Percentiles rank a stretch among this genome's conserved stretches.
Conservation (phyloP, 2,888 invertebrate genomes). For the Phengaris arion region DNA sequence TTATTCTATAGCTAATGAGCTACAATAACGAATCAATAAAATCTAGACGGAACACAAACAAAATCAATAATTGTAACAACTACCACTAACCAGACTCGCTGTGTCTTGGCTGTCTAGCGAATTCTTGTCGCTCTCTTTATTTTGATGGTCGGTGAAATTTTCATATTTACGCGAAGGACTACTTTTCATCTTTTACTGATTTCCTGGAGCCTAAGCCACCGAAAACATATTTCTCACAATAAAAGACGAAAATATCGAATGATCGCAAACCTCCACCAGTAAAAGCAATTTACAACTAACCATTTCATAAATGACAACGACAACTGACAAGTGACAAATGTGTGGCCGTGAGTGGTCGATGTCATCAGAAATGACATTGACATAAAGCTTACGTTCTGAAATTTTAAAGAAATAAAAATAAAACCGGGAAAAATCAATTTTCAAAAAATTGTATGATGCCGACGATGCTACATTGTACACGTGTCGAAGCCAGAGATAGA, state of each 20-base stretch:
- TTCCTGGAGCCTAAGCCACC: slow-evolving; percentile 60
- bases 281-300: slow-evolving; percentile 36
- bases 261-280: slow-evolving; percentile 54
- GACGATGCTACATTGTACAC: too few relatives aligned
- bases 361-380: slow-evolving; percentile 11
- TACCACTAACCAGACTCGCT: slow-evolving; percentile 72
- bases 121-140: slow-evolving; percentile 73
- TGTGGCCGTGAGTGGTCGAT: slow-evolving; percentile 30
- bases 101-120: slow-evolving; percentile 77
- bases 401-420: not conserved
- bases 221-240: slow-evolving; percentile 63
- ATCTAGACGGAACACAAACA: slow-evolving; percentile 64
- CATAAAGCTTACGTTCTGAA: not conserved
- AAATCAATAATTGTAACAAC: slow-evolving; percentile 71
- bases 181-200: slow-evolving; percentile 75
- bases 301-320: slow-evolving; percentile 21
- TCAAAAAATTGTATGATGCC: too few relatives aligned
- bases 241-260: slow-evolving; percentile 55
- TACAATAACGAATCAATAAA: slow-evolving; percentile 65
- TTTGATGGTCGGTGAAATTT: slow-evolving; percentile 70
- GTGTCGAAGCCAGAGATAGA: too few relatives aligned
- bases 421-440: too few relatives aligned
- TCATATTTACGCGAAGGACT: slow-evolving; percentile 77
- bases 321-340: slow-evolving; percentile 34
- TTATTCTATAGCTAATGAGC: slow-evolving; percentile 42